These are phyloP conservation scores for Monopterus albus DNA, from an alignment of 2,113 vertebrate genomes.

Conservation along the genomic window DNA sequence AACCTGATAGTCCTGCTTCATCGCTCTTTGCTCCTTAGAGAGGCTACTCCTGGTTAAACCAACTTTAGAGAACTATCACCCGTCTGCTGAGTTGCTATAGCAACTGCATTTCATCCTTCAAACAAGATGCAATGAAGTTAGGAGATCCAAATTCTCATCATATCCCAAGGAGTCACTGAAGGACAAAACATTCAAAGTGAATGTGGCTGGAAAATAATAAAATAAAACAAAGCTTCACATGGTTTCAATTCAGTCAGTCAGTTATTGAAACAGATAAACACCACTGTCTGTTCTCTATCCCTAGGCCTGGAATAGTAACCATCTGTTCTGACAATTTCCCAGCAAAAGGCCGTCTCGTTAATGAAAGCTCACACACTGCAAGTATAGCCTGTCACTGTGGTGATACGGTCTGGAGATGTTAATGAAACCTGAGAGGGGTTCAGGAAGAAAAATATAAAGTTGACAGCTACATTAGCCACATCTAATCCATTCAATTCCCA, in stretches of 20 bases:
- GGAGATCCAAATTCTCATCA: conserved; percentile 12
- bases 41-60: conserved; percentile 57
- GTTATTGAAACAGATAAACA: conserved; percentile 48
- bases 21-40: conserved; percentile 1
- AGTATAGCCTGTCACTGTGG: conserved; percentile 18
- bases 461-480: conserved; percentile 46
- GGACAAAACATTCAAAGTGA: conserved; percentile 22
- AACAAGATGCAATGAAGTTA: conserved; percentile 33
- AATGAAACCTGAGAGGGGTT: conserved; percentile 51
- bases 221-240: background rate
- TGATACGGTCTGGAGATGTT: conserved; percentile 38
- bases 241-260: conserved; percentile 36
- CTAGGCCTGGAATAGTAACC: conserved; percentile 17
- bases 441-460: background rate
- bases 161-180: conserved; percentile 6
- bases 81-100: conserved; percentile 56
- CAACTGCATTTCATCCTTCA: conserved; percentile 54
- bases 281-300: conserved; percentile 24
- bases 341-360: conserved; percentile 33
- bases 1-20: conserved; percentile 20
- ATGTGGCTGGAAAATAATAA: background rate
- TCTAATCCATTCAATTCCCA: conserved; percentile 49
- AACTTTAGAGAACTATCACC: conserved; percentile 30
- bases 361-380: conserved; percentile 52
- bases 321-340: conserved; percentile 55